Base-by-base conservation (phyloP, 2,888 invertebrate species). In the Sylvicola cinctus region DNA sequence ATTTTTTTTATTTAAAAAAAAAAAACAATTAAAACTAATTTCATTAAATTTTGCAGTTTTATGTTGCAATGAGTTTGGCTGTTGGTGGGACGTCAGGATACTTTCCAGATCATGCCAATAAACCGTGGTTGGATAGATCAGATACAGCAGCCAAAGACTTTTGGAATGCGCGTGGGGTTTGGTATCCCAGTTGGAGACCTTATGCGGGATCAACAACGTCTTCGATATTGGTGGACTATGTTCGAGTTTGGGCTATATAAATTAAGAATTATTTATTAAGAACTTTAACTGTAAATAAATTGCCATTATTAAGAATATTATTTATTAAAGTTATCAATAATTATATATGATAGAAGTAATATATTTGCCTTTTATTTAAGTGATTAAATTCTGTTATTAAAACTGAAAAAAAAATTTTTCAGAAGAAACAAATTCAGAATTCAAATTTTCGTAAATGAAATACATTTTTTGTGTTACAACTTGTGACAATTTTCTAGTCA, bases 61-160 rank as follows among this genome's bases (percentile, higher is more conserved):
- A 68, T 52, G 44, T 77, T 25, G 62, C 74, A 33, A 55, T 76
- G 40, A 76, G 74, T 50, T 43, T 75, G 38, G 76, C 74, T 37
- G 67, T 73, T 12, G 75, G 75, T 8, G 76, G 76, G 16, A 63
- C 62, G 25, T n/a, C n/a, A 3, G 63, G 61, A n/a, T 74, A 61
- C 53, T 74, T 74, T 60, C 69, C 71, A 2, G 74, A 58, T 34
- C 8, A 11, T 8, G 25, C 25, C 8, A 7, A 7, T 25, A 25
- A 25, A 14, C 32, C 36, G 12, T 36, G 36, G 36, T 23, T 7
- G 10, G 32, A 36, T 16, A 16, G 15, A 12, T 36, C 36, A 15
- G 10, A 6, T 11, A 29, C 15, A 13, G 13, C 33, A 8, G 28
- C 27, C 13, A 32, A 13, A 15, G 36, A 36, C 16, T 36, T 36